phyloP scores from a whole-genome alignment of 2,797 vertebrate genomes.

The Lepilemur septentrionalis region DNA sequence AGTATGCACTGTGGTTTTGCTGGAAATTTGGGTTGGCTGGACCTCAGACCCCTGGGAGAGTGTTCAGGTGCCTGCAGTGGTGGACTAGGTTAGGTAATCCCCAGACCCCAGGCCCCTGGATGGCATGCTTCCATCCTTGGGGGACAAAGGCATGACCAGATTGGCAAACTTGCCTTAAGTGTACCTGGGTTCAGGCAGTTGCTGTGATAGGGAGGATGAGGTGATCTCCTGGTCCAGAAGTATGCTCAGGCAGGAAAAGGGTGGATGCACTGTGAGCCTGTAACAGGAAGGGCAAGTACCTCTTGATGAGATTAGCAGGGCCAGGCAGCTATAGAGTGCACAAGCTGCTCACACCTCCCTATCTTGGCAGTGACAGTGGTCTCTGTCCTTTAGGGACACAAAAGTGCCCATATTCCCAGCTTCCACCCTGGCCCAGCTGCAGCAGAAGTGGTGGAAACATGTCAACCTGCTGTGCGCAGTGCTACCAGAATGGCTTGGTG shows the following conservation, averaged over 20 bases:
- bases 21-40: not conserved
- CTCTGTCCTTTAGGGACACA: not conserved
- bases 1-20: no score
- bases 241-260: not conserved
- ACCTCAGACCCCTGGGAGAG: not conserved
- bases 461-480: not conserved
- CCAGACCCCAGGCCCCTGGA: not conserved
- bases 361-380: not conserved
- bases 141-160: not conserved
- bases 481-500: not conserved
- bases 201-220: not conserved
- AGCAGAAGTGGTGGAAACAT: not conserved
- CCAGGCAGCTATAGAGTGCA: not conserved
- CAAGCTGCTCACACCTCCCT: not conserved
- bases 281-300: not conserved
- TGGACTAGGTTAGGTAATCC: not conserved
- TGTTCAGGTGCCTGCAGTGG: not conserved
- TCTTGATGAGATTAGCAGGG: no score
- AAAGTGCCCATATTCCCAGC: not conserved
- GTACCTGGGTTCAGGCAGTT: not conserved
- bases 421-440: not conserved
- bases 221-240: not conserved
- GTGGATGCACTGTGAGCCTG: not conserved
- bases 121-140: not conserved
- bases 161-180: not conserved